These are phyloP conservation scores for Scopus umbretta DNA, from an alignment of 2,113 vertebrate species.

Conservation along the genomic window DNA sequence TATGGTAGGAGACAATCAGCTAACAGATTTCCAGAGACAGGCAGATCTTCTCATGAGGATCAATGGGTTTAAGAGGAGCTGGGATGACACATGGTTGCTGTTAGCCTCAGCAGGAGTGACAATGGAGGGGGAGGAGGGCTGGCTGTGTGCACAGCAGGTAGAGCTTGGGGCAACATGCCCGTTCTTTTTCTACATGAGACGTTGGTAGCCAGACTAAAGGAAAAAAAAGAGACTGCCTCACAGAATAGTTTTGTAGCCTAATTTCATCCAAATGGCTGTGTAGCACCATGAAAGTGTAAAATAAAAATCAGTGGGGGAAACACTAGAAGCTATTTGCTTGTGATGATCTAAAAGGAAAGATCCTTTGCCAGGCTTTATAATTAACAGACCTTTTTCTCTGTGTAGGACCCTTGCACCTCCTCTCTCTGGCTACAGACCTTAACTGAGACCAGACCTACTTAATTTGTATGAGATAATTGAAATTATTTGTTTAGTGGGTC, in stretches of 20 bases:
- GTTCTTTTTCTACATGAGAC: not conserved
- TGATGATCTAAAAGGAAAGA: not conserved
- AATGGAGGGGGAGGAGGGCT: not conserved
- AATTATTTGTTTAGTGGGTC: not conserved
- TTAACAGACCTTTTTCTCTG: not conserved
- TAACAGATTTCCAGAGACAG: conserved; percentile 40
- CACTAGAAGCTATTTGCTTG: not conserved
- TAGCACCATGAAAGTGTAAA: not conserved
- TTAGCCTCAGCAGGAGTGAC: conserved; percentile 39
- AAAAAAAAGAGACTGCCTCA: fast-evolving
- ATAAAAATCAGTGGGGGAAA: not conserved
- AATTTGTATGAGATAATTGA: not conserved
- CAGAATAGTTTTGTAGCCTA: not conserved
- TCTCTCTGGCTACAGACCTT: not conserved
- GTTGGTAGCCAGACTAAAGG: not conserved
- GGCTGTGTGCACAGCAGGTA: not conserved
- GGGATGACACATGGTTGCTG: conserved; percentile 4
- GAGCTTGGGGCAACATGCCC: not conserved
- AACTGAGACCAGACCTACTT: not conserved
- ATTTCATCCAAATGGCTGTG: not conserved
- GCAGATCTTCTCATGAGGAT: not conserved
- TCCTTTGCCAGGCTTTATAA: not conserved
- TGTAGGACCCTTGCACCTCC: not conserved
- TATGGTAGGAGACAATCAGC: not conserved
- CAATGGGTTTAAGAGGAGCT: not conserved